These are phyloP conservation scores for Spicauda simplicius DNA, from an alignment of 2,888 invertebrate species.

Conservation along the genomic window DNA sequence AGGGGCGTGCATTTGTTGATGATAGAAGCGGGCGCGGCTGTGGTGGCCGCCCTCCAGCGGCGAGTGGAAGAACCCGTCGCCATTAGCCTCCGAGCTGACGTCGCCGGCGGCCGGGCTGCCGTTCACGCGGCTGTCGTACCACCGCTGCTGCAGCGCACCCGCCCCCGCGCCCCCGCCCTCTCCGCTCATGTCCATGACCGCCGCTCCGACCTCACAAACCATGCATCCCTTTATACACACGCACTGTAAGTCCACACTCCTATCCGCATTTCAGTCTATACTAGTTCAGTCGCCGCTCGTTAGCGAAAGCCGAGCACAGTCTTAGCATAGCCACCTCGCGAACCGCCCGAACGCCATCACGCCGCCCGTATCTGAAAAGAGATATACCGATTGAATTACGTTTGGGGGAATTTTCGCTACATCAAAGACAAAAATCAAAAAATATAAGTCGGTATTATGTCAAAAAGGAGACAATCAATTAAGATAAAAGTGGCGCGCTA, in stretches of 20 bases:
- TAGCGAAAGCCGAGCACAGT: slow-evolving; percentile 53
- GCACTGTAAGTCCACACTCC: slow-evolving; percentile 76
- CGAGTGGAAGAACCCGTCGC: slow-evolving; percentile 84
- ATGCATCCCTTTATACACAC: slow-evolving; percentile 82
- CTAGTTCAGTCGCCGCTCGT: slow-evolving; percentile 14
- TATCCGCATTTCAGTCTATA: slow-evolving; percentile 67
- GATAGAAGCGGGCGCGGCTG: slow-evolving; percentile 83
- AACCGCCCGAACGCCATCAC: slow-evolving; percentile 46
- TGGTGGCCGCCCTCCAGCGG: slow-evolving; percentile 83
- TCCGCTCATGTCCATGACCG: slow-evolving; percentile 82
- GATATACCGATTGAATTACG: slow-evolving; percentile 13
- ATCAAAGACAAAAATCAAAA: slow-evolving; percentile 57
- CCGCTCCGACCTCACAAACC: slow-evolving; percentile 80
- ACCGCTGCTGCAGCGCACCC: slow-evolving; percentile 81
- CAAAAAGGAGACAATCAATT: slow-evolving; percentile 80
- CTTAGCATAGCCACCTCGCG: slow-evolving; percentile 54
- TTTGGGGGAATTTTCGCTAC: slow-evolving; percentile 45
- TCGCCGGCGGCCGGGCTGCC: slow-evolving; percentile 80
- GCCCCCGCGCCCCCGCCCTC: slow-evolving; percentile 74
- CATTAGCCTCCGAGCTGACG: slow-evolving; percentile 79
- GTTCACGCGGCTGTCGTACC: slow-evolving; percentile 84
- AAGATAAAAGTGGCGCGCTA: slow-evolving; percentile 76
- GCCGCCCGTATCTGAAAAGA: slow-evolving; percentile 66
- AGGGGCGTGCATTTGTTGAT: slow-evolving; percentile 84
- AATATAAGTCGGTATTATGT: slow-evolving; percentile 65